Evolutionary conservation across 1,140 invertebrate species (phyloP), one percentile per base, ranked within the genome.

Genomic region (Aphis craccivora): DNA sequence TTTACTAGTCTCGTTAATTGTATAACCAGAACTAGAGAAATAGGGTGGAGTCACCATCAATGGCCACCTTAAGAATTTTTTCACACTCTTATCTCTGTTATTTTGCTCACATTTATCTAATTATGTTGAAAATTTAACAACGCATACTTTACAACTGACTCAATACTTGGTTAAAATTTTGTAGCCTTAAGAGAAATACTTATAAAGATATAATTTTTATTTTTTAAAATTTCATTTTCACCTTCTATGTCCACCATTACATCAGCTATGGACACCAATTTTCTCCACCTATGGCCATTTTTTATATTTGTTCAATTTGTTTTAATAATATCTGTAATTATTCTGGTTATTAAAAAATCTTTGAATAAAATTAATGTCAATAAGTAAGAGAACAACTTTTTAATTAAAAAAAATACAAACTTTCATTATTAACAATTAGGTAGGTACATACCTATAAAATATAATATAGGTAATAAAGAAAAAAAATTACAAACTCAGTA

Each of bases 31-130:
- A n/a, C n/a, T n/a, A n/a, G n/a, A n/a, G n/a, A n/a, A n/a, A n/a
- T n/a, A n/a, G n/a, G n/a, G n/a, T n/a, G n/a, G n/a, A n/a, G n/a
- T n/a, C n/a, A n/a, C n/a, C n/a, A n/a, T n/a, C n/a, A n/a, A 67
- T 67, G 60, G 76, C 81, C 81, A 84, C 37, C 37, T 84, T 84
- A 25, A 84, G 81, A 20, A 43, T 84, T 84, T 84, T 84, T 84
- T 25, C 40, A 25, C 23, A 43, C 5, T 11, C 8, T 23, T 84
- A 40, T 84, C 40, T 23, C 20, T 23, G 14, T 84, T 7, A 43
- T 43, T 84, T 25, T 84, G 37, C 40, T 9, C 22, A 43, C 22
- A 18, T 20, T 84, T 25, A 84, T 84, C 7, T 20, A 40, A 84
- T 5, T 23, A 43, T 40, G 6, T 43, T 25, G 20, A 40, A 84